phyloP scores from a whole-genome alignment of 2,888 invertebrate genomes.

The Prosopocoilus inquinatus region DNA sequence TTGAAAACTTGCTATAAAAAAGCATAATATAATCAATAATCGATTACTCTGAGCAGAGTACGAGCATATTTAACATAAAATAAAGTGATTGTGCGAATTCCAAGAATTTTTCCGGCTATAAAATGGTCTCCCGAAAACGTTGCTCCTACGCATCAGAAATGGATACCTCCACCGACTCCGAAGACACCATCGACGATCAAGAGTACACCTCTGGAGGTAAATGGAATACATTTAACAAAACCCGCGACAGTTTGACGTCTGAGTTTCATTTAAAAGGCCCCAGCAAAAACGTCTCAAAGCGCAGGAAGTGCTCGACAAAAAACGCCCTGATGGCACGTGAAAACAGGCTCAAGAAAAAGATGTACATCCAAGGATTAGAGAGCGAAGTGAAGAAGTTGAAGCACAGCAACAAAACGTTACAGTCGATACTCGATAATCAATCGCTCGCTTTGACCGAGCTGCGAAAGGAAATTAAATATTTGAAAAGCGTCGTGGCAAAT shows the following conservation, averaged over 20 bases:
- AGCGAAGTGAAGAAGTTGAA: constrained; percentile 50
- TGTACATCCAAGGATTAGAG: constrained; percentile 58
- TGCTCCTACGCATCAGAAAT: background rate
- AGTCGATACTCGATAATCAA: constrained; percentile 53
- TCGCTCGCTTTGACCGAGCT: constrained; percentile 51
- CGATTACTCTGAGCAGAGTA: too few relatives aligned
- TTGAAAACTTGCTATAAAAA: too few relatives aligned
- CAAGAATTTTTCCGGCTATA: background rate
- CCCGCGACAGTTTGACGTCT: constrained; percentile 9
- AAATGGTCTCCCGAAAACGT: constrained; percentile 2
- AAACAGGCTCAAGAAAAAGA: constrained; percentile 62
- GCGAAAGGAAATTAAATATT: constrained; percentile 55
- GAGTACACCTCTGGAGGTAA: background rate
- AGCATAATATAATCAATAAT: too few relatives aligned
- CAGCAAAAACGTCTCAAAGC: background rate
- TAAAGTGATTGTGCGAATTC: too few relatives aligned
- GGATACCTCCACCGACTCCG: background rate
- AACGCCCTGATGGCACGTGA: constrained; percentile 64
- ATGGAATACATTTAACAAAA: background rate
- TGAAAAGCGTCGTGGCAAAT: constrained; percentile 57
- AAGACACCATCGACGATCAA: background rate
- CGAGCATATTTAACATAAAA: too few relatives aligned
- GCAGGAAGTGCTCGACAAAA: constrained; percentile 48
- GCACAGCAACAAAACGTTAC: constrained; percentile 52
- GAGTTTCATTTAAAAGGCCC: background rate